A percentile compares a stretch with the other conserved stretches of the same genome.
Conservation (phyloP, 2,888 invertebrate genomes). For the Tipula vernalis region DNA sequence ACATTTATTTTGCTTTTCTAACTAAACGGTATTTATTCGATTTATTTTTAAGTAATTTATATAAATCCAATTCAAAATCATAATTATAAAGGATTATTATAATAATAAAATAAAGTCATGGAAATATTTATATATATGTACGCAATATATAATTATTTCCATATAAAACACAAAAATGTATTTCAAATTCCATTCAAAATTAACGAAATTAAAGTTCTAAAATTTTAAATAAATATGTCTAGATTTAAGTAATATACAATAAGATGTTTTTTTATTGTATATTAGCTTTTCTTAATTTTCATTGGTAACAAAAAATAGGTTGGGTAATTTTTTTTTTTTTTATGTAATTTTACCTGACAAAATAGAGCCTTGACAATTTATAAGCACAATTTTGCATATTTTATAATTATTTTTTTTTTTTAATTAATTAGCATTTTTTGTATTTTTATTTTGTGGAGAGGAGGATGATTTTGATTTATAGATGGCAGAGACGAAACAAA, state of each 20-base stretch:
- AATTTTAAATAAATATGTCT: not conserved
- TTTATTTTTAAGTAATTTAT: not conserved
- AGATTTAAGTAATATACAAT: not conserved
- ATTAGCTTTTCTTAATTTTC: constrained; percentile 7
- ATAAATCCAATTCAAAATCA: not conserved
- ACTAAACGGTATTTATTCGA: not conserved
- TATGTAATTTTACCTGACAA: constrained; percentile 33
- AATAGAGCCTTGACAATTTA: constrained; percentile 32
- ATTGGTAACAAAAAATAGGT: not conserved
- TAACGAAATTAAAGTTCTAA: not conserved
- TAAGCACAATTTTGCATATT: constrained; percentile 15
- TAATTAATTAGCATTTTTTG: not conserved
- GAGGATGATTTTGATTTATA: constrained; percentile 9
- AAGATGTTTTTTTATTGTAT: constrained; percentile 4
- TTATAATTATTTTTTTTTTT: not conserved
- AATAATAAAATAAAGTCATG: not conserved
- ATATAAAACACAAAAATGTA: not conserved
- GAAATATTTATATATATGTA: not conserved
- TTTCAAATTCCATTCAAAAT: not conserved
- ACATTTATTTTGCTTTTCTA: not conserved
- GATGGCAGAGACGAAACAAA: constrained; percentile 5
- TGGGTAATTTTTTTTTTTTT: constrained; percentile 15
- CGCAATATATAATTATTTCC: not conserved
- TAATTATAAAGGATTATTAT: not conserved
- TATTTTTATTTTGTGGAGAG: not conserved